Evolutionary conservation across 2,888 invertebrate species (phyloP), one percentile per base, ranked within the genome.

Genomic region (Ischnus inquisitorius): DNA sequence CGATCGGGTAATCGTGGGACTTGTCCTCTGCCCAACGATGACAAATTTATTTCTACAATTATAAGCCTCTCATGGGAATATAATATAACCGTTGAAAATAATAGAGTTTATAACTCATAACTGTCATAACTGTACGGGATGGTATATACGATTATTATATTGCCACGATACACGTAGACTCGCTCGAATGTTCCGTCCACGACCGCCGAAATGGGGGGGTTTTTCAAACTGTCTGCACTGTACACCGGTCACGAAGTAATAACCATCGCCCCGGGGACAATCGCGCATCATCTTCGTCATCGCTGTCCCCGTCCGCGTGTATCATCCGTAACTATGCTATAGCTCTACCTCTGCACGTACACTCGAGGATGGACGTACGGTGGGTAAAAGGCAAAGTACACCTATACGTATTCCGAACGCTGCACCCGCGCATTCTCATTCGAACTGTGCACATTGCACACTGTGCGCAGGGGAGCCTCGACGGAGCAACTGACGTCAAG

Each of bases 231-330:
- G 62, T 75, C 28, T 62, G 41, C 51, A 51, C n/a, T 78, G 16
- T 54, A 68, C 79, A 54, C 74, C 34, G 71, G 65, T 75, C 83
- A 83, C 75, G 75, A 79, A 75, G 83, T 76, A 75, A 75, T 79
- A n/a, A 64, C 25, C 64, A 83, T 65, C 69, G 79, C 83, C 83
- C 65, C 71, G 69, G 8, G 84, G 85, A 86, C 84, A 86, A 86
- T 83, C 78, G 84, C 83, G 78, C 78, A 81, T 86, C 83, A 85
- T 86, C 86, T 85, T 83, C 82, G 82, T 82, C 86, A 84, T 82
- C 79, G 76, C 60, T 65, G 83, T 83, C 79, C 83, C 62, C 69
- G 79, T 83, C 79, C 83, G 67, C 83, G 79, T 76, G 71, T 62
- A 28, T 28, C 25, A 12, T n/a, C 12, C 3, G 1, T 46, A 48